Evolutionary conservation across 2,797 vertebrate species (phyloP).

Genomic region (Petrocephalus sullivani): DNA sequence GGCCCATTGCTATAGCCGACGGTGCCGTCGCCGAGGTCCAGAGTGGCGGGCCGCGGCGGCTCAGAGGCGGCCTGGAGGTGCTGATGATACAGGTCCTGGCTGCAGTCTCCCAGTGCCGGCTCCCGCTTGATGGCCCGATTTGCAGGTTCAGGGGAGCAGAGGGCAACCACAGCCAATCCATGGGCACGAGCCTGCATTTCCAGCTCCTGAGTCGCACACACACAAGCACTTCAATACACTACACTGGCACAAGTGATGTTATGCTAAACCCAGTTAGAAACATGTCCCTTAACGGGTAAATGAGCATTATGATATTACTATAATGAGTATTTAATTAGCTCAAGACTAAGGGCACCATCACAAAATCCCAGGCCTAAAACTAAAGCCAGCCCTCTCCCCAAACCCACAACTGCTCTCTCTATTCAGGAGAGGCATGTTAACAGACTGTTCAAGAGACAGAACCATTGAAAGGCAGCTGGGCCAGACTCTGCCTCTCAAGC

Average conservation of each 20-base stretch:
- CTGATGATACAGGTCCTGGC: constrained; percentile 71
- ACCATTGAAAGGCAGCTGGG: neutral
- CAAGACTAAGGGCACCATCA: neutral
- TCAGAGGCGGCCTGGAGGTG: constrained; percentile 65
- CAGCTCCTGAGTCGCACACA: constrained; percentile 68
- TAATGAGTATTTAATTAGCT: neutral
- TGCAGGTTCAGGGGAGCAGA: constrained; percentile 85
- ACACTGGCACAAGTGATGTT: neutral
- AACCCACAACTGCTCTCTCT: neutral
- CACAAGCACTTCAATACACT: neutral
- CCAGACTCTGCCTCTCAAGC: neutral
- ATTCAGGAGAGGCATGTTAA: neutral
- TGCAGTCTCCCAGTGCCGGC: constrained; percentile 78
- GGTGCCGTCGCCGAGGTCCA: constrained; percentile 90
- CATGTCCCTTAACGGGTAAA: neutral
- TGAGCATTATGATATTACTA: neutral
- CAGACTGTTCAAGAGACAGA: neutral
- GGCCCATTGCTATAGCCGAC: constrained; percentile 82
- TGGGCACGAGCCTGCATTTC: constrained; percentile 96
- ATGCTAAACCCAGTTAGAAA: neutral
- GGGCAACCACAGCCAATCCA: constrained; percentile 77
- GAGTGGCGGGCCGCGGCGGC: constrained; percentile 82
- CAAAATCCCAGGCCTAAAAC: neutral
- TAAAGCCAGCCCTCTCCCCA: neutral
- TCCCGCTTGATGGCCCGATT: constrained; percentile 90